Evolutionary conservation across 2,113 vertebrate species (phyloP), one percentile per base, ranked within the genome.

Genomic region (Xyrauchen texanus): DNA sequence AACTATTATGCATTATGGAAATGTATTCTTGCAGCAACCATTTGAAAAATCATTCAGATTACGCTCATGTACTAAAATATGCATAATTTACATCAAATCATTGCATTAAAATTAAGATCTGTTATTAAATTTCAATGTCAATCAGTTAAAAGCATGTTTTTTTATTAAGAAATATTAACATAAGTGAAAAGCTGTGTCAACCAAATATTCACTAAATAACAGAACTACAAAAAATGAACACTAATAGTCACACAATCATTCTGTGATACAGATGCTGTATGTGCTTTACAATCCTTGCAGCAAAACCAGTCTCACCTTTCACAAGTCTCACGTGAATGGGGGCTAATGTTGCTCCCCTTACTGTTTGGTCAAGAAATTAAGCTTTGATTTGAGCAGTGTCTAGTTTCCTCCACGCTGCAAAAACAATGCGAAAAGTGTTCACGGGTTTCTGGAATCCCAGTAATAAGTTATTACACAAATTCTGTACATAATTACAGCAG

Each of bases 401-500:
- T 57, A 64, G 13, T 8, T 55, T 73, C 21, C 46, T 62, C 55
- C 62, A 82, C 42, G 62, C 21, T 8, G n/a, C n/a, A 49, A 34
- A 34, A 34, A 11, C 51, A 66, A 64, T 83, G 66, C 13, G 53
- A 57, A 34, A 34, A 34, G 21, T 34, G 21, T 61, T 51, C 55
- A 76, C 42, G 88, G 82, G 4, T 78, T 62, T 68, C 74, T 68
- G 85, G 78, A 63, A 62, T 83, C 83, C 82, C 81, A 68, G 86
- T 87, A 93, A 91, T 95, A 95, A 95, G 88, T 95, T 94, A 71
- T 16, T 42, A 95, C 89, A 89, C 68, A 88, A 88, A 82, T 89
- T 91, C 93, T 95, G 92, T 95, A 96, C 94, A 95, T 92, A 94
- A 90, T 95, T 94, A 94, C 93, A 96, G 80, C 81, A 86, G 76